Evolutionary conservation across 1,140 invertebrate species (phyloP), one percentile per base, ranked within the genome.

Genomic region (Papilio polytes): DNA sequence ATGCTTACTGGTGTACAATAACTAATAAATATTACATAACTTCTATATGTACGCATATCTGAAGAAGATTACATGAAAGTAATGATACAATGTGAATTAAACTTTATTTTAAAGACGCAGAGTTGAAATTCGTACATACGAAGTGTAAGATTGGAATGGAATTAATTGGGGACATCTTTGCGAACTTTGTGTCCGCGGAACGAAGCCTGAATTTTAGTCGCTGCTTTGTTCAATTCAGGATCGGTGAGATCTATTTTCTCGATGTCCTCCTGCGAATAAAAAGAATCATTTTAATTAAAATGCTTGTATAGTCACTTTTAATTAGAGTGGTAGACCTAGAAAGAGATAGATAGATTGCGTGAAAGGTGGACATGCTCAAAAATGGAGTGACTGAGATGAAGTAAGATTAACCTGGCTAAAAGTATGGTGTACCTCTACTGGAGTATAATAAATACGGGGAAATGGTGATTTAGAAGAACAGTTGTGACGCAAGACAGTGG

Each of bases 201-300:
- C 66, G 98, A 98, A 51, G 98, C 98, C 94, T 99, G 98, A 80
- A 99, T 99, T 95, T 99, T 99, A 81, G 97, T 97, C 44, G 98
- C 98, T 7, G 98, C 98, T 91, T 98, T 98, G 94, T 98, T 97
- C 78, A 99, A 95, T 82, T 99, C 98, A 8, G 98, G 98, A 95
- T 98, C 98, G 80, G 96, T 96, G 66, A 98, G 95, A 93, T 98
- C 97, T 83, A 98, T 98, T 91, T 97, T 97, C 86, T 97, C 93
- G 87, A 97, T 96, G 87, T 98, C 97, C 85, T 97, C 96, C 88
- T 95, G 92, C 15, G 74, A 86, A 82, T 56, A 84, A 82, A 83
- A 74, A 85, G 48, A 83, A 59, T 77, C 59, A 22, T 15, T 53
- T 15, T 53, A 53, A 53, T 15, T 15, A 48, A 48, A 13, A 48